phyloP scores from a whole-genome alignment of 2,888 invertebrate genomes.

The Cataglyphis albicans region DNA sequence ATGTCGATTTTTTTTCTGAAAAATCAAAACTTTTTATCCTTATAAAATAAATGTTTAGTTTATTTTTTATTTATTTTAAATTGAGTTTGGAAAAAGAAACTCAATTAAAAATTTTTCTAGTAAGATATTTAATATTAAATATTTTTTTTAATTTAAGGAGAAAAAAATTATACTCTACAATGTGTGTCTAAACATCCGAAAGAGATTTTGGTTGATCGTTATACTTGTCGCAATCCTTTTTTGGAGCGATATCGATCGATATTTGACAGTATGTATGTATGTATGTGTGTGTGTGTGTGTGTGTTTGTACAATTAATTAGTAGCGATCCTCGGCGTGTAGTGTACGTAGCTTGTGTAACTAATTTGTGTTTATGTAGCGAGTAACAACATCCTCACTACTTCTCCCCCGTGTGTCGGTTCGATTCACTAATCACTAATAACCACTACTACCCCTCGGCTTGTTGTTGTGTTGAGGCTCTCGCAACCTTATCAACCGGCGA shows the following conservation, averaged over 20 bases:
- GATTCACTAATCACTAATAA: slow-evolving; percentile 85
- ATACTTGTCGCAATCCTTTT: not conserved
- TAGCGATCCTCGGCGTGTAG: slow-evolving; percentile 74
- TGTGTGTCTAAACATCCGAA: not conserved
- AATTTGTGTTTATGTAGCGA: slow-evolving; percentile 86
- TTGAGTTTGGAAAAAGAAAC: not conserved
- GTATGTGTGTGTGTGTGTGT: slow-evolving; percentile 18
- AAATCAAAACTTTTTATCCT: not conserved
- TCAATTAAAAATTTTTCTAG: not conserved
- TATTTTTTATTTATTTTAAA: not conserved
- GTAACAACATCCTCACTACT: slow-evolving; percentile 82
- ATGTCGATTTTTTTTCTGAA: not conserved
- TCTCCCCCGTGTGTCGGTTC: slow-evolving; percentile 83
- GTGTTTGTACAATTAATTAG: slow-evolving; percentile 61
- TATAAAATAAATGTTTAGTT: not conserved
- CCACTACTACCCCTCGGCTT: slow-evolving; percentile 78
- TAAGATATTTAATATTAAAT: not conserved
- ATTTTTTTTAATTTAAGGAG: not conserved
- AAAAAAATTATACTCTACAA: no score
- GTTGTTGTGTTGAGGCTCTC: slow-evolving; percentile 79
- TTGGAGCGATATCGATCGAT: slow-evolving; percentile 57
- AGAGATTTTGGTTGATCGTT: not conserved
- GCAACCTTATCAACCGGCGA: slow-evolving; percentile 79
- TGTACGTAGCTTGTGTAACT: slow-evolving; percentile 85
- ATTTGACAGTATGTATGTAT: slow-evolving; percentile 25